phyloP scores from a whole-genome alignment of 2,113 vertebrate genomes.

The Carlito syrichta region DNA sequence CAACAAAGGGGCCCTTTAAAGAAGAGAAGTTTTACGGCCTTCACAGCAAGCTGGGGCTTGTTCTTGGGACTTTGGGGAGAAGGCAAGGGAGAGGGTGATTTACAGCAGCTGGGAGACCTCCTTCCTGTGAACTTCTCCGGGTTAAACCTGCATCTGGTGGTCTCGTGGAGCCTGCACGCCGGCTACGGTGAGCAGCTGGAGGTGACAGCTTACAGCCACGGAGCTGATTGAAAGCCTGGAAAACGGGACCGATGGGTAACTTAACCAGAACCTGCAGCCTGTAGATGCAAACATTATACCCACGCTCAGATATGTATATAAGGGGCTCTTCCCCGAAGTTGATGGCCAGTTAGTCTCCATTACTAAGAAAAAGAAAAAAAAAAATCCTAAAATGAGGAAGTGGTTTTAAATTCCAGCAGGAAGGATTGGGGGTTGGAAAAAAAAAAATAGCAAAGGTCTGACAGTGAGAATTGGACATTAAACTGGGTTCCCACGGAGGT shows the following conservation, averaged over 20 bases:
- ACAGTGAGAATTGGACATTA: not conserved
- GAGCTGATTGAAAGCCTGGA: constrained; percentile 58
- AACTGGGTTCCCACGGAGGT: not conserved
- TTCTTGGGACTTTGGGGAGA: constrained; percentile 54
- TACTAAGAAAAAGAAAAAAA: not conserved
- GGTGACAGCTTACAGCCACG: constrained; percentile 66
- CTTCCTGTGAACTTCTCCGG: constrained; percentile 41
- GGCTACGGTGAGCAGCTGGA: constrained; percentile 58
- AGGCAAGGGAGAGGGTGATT: constrained; percentile 63
- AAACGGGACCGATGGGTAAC: constrained; percentile 32
- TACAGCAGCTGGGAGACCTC: constrained; percentile 35
- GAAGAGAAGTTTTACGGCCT: constrained; percentile 59
- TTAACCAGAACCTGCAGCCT: constrained; percentile 40
- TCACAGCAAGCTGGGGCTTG: constrained; percentile 54
- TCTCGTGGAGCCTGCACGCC: constrained; percentile 51
- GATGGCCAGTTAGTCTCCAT: not conserved
- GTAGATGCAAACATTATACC: constrained; percentile 39
- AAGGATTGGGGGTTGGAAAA: not conserved
- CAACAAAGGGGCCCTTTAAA: constrained; percentile 69
- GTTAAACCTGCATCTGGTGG: constrained; percentile 64
- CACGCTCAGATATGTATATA: not conserved
- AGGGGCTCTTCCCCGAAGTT: not conserved
- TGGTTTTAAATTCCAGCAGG: constrained; percentile 37
- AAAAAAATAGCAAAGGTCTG: not conserved
- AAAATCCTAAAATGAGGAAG: not conserved